Base-by-base conservation (phyloP, 2,888 invertebrate genomes). In the Pedicia rivosa region DNA sequence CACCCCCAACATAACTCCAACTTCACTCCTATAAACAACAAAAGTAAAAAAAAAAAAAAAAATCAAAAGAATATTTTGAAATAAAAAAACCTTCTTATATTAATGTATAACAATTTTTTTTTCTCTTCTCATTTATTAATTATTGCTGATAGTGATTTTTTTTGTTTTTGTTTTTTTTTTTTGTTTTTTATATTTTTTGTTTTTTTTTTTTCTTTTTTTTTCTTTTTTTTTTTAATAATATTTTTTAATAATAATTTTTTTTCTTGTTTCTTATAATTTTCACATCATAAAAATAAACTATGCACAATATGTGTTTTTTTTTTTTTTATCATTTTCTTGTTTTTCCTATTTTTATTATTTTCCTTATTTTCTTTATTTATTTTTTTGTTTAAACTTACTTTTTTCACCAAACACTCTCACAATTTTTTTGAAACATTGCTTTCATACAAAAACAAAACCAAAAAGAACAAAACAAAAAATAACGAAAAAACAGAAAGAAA, bases 21-120 rank as follows among this genome's bases (percentile, higher is more conserved):
- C n/a, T n/a, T n/a, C n/a, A n/a, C n/a, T n/a, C n/a, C n/a, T n/a
- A n/a, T n/a, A n/a, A n/a, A n/a, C n/a, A n/a, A 24, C 24, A 24
- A 24, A 3, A 10, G 8, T 30, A 17, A n/a, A 30, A 30, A 17
- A 17, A 30, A 30, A 17, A 30, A 29, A 15, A 29, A 30, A n/a
- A 30, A 17, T 30, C n/a, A 30, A 30, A 30, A 17, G 12, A 30
- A 17, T 17, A 6, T 28, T 28, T 30, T 30, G 16, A 30, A 30
- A 17, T 30, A 30, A 17, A n/a, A n/a, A n/a, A n/a, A 17, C 19
- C 19, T 30, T 17, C 19, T 17, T 30, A 30, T 30, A 30, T 30
- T 30, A 30, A 30, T 30, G 30, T 30, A 30, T 30, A 30, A 30
- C 30, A 30, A 30, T 30, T 30, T 30, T 30, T 30, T 30, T 30